Evolutionary conservation across 2,797 vertebrate species (phyloP).

Genomic region (Pantherophis alleghaniensis): DNA sequence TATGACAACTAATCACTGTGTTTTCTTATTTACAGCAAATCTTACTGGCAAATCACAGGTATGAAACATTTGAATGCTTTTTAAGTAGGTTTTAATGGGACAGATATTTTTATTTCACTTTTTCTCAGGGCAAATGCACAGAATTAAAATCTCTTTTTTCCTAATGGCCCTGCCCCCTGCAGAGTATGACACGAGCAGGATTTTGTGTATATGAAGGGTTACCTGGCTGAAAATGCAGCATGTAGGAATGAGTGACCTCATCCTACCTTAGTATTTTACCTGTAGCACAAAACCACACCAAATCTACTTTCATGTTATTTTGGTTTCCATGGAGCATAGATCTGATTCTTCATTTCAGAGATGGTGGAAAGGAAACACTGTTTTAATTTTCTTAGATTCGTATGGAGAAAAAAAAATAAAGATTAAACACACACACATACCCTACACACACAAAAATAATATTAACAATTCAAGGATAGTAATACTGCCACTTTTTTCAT

Average conservation of each 20-base stretch:
- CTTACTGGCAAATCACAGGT: slow-evolving; percentile 75
- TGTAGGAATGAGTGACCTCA: not conserved
- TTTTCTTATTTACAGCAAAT: slow-evolving; percentile 73
- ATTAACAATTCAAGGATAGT: not conserved
- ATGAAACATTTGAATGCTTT: slow-evolving; percentile 39
- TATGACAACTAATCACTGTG: slow-evolving; percentile 34
- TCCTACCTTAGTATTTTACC: not conserved
- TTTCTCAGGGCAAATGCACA: not conserved
- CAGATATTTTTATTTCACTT: not conserved
- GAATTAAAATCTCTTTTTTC: not conserved
- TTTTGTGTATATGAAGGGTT: not conserved
- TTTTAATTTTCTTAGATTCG: not conserved
- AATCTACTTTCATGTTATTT: not conserved
- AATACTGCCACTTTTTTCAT: not conserved
- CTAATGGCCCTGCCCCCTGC: not conserved
- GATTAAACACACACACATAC: not conserved
- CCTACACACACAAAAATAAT: not conserved
- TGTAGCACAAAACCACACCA: not conserved
- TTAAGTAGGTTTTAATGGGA: not conserved
- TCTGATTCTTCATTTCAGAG: not conserved
- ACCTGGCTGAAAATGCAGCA: not conserved
- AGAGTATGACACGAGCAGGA: not conserved
- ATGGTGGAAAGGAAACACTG: not conserved
- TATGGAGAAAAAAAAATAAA: not conserved
- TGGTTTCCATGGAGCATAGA: not conserved